Evolutionary conservation across 2,113 vertebrate species (phyloP).

Genomic region (Orthonyx spaldingii): DNA sequence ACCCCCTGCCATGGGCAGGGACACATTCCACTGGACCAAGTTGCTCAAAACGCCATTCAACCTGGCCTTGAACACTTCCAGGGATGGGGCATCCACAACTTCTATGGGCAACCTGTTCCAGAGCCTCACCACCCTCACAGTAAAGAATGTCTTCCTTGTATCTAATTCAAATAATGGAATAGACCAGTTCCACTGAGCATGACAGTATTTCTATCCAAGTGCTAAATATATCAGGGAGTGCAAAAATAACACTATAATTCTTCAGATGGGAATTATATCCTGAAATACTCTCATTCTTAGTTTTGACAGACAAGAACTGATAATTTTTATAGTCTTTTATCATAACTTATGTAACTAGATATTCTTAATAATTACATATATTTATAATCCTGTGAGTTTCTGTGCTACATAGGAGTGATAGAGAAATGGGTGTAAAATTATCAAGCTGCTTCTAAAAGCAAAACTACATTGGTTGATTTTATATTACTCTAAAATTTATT

Average conservation of each 20-base stretch:
- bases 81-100: neutral
- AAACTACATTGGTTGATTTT: neutral
- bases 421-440: neutral
- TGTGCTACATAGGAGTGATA: neutral
- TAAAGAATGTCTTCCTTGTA: neutral
- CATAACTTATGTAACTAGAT: neutral
- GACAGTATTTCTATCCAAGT: neutral
- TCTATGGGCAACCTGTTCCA: neutral
- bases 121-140: neutral
- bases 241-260: slow-evolving; percentile 17
- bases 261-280: slow-evolving; percentile 15
- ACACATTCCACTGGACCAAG: neutral
- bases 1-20: neutral
- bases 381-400: neutral
- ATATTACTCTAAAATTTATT: neutral
- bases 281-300: slow-evolving; percentile 18
- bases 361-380: neutral
- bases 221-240: neutral
- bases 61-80: neutral
- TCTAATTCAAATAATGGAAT: neutral
- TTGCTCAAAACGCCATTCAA: neutral
- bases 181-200: neutral
- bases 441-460: neutral
- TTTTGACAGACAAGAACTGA: slow-evolving; percentile 11
- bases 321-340: neutral